A percentile compares a stretch with the other conserved stretches of the same genome.
phyloP scores from a whole-genome alignment of 2,113 vertebrate species.

The Gyps fulvus region DNA sequence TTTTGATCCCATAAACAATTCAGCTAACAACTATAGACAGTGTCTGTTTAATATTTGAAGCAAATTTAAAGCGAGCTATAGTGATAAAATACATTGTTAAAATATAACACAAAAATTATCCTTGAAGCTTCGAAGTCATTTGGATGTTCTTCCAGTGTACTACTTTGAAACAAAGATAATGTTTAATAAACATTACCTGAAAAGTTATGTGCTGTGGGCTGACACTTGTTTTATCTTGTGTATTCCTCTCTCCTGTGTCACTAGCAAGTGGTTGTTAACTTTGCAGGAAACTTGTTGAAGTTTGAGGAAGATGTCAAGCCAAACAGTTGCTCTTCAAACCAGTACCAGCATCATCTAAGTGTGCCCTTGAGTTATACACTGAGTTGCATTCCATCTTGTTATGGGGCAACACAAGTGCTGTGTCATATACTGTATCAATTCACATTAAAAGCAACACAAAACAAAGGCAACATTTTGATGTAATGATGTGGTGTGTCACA shows the following conservation, averaged over 20 bases:
- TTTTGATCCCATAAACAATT: slow-evolving; percentile 75
- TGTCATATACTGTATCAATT: background rate
- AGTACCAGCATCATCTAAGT: background rate
- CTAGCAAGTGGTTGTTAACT: background rate
- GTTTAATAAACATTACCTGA: slow-evolving; percentile 27
- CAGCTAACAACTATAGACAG: slow-evolving; percentile 60
- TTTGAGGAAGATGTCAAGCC: background rate
- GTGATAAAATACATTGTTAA: slow-evolving; percentile 66
- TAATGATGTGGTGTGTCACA: background rate
- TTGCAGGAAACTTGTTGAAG: background rate
- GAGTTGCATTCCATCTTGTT: background rate
- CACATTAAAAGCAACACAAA: background rate
- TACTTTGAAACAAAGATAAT: slow-evolving; percentile 20
- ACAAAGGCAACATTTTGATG: background rate
- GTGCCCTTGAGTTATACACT: background rate
- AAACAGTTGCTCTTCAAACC: background rate
- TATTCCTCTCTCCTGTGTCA: background rate
- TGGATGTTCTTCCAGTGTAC: slow-evolving; percentile 33
- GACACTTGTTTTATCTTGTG: background rate
- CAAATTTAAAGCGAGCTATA: slow-evolving; percentile 67
- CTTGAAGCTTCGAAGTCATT: slow-evolving; percentile 54
- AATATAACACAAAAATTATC: slow-evolving; percentile 66
- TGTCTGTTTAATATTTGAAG: slow-evolving; percentile 66
- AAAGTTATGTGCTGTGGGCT: background rate
- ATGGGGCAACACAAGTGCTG: background rate